These are phyloP conservation scores for Zoroaster sp. DNA, from an alignment of 53 echinoderm and acorn worm genomes.

Conservation along the genomic window DNA sequence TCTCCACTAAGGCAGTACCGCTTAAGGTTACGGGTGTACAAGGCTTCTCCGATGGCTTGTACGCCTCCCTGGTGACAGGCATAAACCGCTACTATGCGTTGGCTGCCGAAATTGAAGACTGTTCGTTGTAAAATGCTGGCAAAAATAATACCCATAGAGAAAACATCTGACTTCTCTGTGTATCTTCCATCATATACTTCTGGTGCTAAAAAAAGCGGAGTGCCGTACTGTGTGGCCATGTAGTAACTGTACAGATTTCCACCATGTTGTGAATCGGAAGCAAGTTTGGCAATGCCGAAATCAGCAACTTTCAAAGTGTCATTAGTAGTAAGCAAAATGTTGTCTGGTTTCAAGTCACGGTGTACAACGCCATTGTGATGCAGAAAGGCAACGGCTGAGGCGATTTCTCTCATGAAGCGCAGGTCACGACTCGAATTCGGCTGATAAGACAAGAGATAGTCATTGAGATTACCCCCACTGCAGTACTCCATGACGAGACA, in stretches of 20 bases:
- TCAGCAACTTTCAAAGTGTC: constrained; percentile 28
- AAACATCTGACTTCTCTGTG: constrained; percentile 57
- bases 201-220: constrained; percentile 39
- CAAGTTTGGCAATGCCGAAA: constrained; percentile 44
- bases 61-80: no score
- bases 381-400: constrained; percentile 43
- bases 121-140: constrained; percentile 20
- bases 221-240: neutral
- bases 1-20: neutral
- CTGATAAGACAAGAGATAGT: neutral
- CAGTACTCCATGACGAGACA: constrained; percentile 45
- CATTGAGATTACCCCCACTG: constrained; percentile 40
- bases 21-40: neutral
- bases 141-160: constrained; percentile 48
- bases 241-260: constrained; percentile 26
- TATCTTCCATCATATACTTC: constrained; percentile 6
- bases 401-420: constrained; percentile 37
- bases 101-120: neutral
- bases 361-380: constrained; percentile 30
- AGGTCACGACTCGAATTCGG: neutral
- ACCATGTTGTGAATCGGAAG: neutral
- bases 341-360: constrained; percentile 57
- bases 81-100: neutral
- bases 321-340: constrained; percentile 22
- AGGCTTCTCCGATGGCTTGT: neutral